Base-by-base conservation (phyloP, 2,797 vertebrate species). In the Xyrichtys novacula region DNA sequence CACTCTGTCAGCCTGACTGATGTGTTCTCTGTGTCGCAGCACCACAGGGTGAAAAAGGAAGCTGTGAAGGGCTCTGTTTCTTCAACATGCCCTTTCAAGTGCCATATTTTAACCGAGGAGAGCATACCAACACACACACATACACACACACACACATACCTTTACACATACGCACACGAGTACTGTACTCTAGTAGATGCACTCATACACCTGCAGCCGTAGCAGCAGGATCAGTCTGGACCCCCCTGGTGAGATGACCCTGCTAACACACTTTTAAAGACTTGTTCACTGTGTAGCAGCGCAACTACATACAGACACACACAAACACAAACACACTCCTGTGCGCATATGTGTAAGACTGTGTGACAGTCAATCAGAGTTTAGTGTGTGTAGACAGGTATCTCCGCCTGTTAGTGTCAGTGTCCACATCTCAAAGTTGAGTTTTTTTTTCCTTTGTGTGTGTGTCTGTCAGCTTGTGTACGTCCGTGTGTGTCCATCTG, bases 321-420 rank as follows among this genome's bases (percentile, higher is more conserved):
- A 11, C 55, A 43, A 7, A 43, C 59, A 53, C 49, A 56, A 9
- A 56, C 7, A 3, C 6, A 2, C 15, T 31, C 29, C 8, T 15
- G 17, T 54, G 28, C 63, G 25, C 34, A 9, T 15, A 8, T 57
- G 39, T 23, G 12, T 44, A n/a, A 12, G 47, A 23, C 53, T 48
- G 56, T 55, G 54, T 26, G 19, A 11, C 57, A 72, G 75, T 83
- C 74, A 62, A 53, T 78, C 70, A 60, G 65, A 66, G 66, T 85
- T 77, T 65, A 52, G 32, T 39, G 65, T 82, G 84, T 88, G 85
- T 88, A 40, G 83, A 77, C 76, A 76, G 81, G 76, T 71, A 70
- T 85, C 76, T 83, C 80, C 55, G 14, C 64, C 29, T 19, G 69
- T 84, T 71, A 84, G 53, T 14, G 59, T 79, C 58, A 55, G n/a